Evolutionary conservation across 2,888 invertebrate species (phyloP), one percentile per base, ranked within the genome.

Genomic region (Ligdia adustata): DNA sequence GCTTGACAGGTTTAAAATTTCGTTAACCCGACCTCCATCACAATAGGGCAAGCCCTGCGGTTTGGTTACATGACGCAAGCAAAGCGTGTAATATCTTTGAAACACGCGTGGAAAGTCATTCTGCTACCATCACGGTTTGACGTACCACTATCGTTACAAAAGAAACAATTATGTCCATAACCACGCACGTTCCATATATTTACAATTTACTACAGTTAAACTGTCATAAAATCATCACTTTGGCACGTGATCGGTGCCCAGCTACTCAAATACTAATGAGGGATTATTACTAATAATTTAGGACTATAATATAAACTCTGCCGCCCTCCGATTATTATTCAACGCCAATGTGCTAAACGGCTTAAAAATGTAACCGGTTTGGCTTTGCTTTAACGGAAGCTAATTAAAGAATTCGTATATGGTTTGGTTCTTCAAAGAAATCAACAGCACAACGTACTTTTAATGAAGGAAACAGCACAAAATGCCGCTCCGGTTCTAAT

Each of bases 31-130:
- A 52, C 48, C 51, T 49, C 27, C 14, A 18, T 31, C 27, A 46
- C 43, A 50, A 24, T 29, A 37, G 34, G 32, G 33, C 37, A 14
- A 22, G 31, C 33, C 41, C 24, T 45, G 27, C 9, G 34, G n/a
- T n/a, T n/a, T n/a, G n/a, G 27, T 38, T 16, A 32, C 29, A 43
- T 44, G 52, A 55, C 52, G 55, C 52, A 47, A 55, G 39, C 24
- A 12, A 40, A 24, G 18, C 41, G 28, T 28, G 31, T 31, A 34
- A 54, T 6, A 6, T 27, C 50, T 40, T 20, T 16, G 14, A 20
- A 41, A 35, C 54, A 59, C 48, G 45, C 47, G 26, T 43, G 14
- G 9, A 48, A 22, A 47, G 27, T 32, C 12, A 24, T 44, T 9
- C 44, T 52, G 53, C 29, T 22, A 15, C 32, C 43, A 37, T 45